phyloP scores from a whole-genome alignment of 2,888 invertebrate genomes.

The Brachylomia viminalis region DNA sequence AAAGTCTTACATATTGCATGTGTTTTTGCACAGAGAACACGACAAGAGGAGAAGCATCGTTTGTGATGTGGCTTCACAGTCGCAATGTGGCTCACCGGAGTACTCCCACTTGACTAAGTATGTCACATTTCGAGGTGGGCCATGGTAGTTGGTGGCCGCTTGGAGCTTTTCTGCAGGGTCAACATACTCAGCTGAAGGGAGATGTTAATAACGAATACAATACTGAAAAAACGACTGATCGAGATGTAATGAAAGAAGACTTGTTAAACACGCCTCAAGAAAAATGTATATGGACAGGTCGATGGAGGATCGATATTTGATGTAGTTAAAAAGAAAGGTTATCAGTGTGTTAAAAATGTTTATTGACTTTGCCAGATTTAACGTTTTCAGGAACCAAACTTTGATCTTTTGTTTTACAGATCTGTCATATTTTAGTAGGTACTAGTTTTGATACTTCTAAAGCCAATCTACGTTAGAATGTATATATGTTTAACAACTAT shows the following conservation, averaged over 20 bases:
- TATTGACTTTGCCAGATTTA: too few relatives aligned
- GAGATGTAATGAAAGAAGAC: background rate
- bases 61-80: too few relatives aligned
- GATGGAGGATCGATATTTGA: background rate
- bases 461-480: background rate
- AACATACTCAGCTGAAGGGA: too few relatives aligned
- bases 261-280: background rate
- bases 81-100: too few relatives aligned
- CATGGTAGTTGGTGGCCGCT: too few relatives aligned
- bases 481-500: background rate
- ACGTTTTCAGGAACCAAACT: background rate
- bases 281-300: background rate
- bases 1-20: too few relatives aligned
- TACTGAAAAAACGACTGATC: background rate
- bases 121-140: too few relatives aligned
- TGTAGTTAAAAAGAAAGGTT: background rate
- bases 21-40: too few relatives aligned
- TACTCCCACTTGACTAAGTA: too few relatives aligned
- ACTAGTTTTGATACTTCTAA: background rate
- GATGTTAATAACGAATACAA: background rate
- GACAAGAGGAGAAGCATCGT: too few relatives aligned
- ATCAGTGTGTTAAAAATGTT: background rate
- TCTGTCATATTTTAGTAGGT: background rate
- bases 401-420: background rate
- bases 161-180: too few relatives aligned